A percentile compares a stretch with the other conserved stretches of the same genome.
phyloP scores from a whole-genome alignment of 2,113 vertebrate genomes.

The Dasypus novemcinctus region DNA sequence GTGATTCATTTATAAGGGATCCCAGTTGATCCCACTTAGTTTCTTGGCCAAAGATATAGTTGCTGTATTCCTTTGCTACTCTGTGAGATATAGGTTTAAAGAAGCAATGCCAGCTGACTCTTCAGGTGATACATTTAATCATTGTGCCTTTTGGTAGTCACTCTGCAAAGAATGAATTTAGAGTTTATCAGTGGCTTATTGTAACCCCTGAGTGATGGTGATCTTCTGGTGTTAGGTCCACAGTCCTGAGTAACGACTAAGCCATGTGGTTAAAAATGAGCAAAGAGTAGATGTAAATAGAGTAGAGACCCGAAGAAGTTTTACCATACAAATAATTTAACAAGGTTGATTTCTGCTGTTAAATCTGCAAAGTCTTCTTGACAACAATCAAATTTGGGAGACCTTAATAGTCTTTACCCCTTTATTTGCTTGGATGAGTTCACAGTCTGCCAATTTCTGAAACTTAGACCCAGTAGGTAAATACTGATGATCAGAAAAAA shows the following conservation, averaged over 20 bases:
- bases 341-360: slow-evolving; percentile 3
- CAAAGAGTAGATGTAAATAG: neutral
- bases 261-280: neutral
- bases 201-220: neutral
- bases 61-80: neutral
- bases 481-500: neutral
- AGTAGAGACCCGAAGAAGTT: neutral
- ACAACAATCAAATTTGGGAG: neutral
- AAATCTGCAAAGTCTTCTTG: neutral
- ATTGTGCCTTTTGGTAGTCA: neutral
- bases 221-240: neutral
- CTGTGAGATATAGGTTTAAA: neutral
- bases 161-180: neutral
- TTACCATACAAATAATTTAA: neutral
- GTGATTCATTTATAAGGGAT: neutral
- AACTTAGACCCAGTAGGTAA: neutral
- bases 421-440: slow-evolving; percentile 32
- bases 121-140: neutral
- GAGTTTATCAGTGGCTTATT: neutral
- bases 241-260: neutral
- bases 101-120: neutral
- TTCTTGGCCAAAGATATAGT: neutral
- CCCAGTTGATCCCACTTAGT: neutral
- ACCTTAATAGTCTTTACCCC: neutral
- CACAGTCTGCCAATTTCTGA: neutral